phyloP scores from a whole-genome alignment of 2,113 vertebrate genomes.

The Podilymbus podiceps region DNA sequence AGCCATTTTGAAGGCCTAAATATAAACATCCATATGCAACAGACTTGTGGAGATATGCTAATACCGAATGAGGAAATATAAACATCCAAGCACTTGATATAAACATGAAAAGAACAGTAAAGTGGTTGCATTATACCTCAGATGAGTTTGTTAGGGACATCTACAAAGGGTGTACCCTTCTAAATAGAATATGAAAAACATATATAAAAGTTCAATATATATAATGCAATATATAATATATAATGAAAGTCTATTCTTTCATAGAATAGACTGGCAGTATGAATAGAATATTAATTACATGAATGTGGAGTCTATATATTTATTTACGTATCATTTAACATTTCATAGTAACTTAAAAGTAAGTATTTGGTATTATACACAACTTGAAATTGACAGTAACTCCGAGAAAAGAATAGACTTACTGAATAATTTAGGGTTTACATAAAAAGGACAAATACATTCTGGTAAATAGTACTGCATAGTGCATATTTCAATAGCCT shows the following conservation, averaged over 20 bases:
- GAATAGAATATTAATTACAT: neutral
- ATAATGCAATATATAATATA: neutral
- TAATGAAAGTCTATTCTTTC: neutral
- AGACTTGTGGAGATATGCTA: neutral
- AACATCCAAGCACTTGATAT: neutral
- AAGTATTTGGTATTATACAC: neutral
- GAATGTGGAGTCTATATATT: neutral
- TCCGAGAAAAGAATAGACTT: neutral
- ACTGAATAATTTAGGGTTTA: neutral
- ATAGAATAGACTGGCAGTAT: neutral
- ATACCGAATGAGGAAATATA: neutral
- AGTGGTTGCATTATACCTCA: neutral
- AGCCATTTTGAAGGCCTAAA: neutral
- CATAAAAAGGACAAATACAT: neutral
- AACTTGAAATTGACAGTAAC: neutral
- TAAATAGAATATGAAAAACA: neutral
- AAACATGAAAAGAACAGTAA: neutral
- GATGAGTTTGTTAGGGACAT: neutral
- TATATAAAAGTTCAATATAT: neutral
- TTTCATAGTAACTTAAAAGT: neutral
- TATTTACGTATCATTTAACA: neutral
- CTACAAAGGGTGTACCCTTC: neutral
- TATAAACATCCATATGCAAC: neutral
- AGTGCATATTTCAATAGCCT: neutral
- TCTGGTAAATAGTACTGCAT: neutral